Evolutionary conservation across 2,113 vertebrate species (phyloP).

Genomic region (Agelaius phoeniceus): DNA sequence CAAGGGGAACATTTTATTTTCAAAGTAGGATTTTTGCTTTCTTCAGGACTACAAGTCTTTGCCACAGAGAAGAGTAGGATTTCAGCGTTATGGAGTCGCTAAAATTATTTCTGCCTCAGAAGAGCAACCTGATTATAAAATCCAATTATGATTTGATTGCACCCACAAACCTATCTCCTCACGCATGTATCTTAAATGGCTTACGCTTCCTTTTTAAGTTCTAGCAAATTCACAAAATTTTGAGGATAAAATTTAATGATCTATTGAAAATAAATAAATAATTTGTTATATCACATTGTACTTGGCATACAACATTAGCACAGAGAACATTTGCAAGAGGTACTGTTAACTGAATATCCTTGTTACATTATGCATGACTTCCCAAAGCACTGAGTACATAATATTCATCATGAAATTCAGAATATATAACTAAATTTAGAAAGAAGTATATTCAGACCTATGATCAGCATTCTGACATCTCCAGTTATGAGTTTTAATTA

Average conservation of each 20-base stretch:
- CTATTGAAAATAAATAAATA: constrained; percentile 40
- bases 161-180: background rate
- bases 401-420: constrained; percentile 58
- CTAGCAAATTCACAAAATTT: background rate
- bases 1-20: background rate
- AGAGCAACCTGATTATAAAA: background rate
- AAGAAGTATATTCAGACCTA: background rate
- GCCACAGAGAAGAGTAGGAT: background rate
- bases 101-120: background rate
- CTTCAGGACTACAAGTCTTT: background rate
- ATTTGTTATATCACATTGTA: constrained; percentile 9
- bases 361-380: constrained; percentile 59
- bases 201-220: background rate
- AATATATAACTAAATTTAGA: constrained; percentile 37
- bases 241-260: constrained; percentile 9
- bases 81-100: background rate
- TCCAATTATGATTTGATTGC: background rate
- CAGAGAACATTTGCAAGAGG: constrained; percentile 51
- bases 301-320: constrained; percentile 2
- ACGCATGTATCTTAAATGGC: background rate
- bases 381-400: constrained; percentile 27
- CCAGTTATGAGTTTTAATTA: constrained; percentile 44
- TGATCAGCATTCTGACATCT: constrained; percentile 30
- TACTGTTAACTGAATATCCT: constrained; percentile 38
- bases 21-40: background rate